These are phyloP conservation scores for Harpagifer antarcticus DNA, from an alignment of 2,797 vertebrate species.

Conservation along the genomic window DNA sequence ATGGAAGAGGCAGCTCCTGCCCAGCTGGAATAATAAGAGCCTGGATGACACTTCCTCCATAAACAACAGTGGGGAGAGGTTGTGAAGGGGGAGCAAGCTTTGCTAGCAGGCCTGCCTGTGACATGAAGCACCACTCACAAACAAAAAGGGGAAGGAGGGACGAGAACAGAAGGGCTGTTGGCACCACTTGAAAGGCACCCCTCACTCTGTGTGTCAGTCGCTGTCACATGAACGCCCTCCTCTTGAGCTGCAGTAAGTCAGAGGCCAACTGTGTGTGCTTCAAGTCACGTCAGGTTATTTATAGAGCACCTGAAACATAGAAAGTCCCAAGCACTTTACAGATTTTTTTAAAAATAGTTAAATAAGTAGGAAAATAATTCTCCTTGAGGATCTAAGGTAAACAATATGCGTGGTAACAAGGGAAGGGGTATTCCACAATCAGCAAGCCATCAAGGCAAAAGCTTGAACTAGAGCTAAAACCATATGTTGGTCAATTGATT, in stretches of 20 bases:
- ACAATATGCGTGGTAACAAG: neutral
- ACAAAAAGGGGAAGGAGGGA: conserved; percentile 74
- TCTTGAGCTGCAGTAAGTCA: conserved; percentile 30
- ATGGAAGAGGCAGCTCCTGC: conserved; percentile 54
- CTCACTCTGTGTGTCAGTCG: conserved; percentile 39
- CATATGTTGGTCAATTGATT: neutral
- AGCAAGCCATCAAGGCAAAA: neutral
- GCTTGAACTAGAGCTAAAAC: neutral
- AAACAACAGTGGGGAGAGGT: conserved; percentile 58
- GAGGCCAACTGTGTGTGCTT: conserved; percentile 18
- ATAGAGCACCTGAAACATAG: neutral
- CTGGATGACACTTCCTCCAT: conserved; percentile 75
- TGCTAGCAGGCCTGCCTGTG: conserved; percentile 37
- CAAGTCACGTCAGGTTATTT: conserved; percentile 10
- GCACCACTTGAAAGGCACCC: conserved; percentile 67
- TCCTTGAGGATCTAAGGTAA: neutral
- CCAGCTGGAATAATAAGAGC: conserved; percentile 81
- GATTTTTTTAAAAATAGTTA: neutral
- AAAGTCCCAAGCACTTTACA: neutral
- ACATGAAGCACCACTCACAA: conserved; percentile 56
- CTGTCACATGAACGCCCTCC: conserved; percentile 32
- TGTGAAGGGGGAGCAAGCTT: conserved; percentile 11
- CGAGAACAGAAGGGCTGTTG: conserved; percentile 58
- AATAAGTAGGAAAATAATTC: neutral
- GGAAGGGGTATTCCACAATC: neutral